Percentiles rank a stretch among this genome's conserved stretches.
phyloP scores from a whole-genome alignment of 2,888 invertebrate species.

The Pharmacophagus antenor region DNA sequence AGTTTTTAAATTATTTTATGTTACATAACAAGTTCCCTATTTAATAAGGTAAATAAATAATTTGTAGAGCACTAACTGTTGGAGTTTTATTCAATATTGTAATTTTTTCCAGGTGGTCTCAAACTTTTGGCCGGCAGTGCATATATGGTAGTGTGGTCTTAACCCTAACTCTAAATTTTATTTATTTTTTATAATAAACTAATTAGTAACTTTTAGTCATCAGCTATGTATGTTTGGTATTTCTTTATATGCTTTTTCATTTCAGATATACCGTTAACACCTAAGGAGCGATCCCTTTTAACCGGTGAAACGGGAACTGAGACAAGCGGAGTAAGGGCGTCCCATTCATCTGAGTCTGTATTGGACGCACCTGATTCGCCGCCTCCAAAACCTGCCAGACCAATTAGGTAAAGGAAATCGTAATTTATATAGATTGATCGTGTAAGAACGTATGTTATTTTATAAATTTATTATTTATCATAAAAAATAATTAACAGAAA shows the following conservation, averaged over 20 bases:
- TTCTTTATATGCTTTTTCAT: conserved; percentile 27
- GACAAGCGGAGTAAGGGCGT: conserved; percentile 83
- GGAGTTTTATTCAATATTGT: no score
- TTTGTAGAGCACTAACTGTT: no score
- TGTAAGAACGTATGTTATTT: neutral
- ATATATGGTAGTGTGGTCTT: neutral
- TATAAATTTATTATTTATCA: no score
- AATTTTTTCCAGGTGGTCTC: no score
- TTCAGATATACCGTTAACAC: conserved; percentile 91
- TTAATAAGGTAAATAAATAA: no score
- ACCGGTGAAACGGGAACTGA: conserved; percentile 84
- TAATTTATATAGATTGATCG: no score
- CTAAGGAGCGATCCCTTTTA: conserved; percentile 86
- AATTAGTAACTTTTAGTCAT: no score
- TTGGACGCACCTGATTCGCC: conserved; percentile 83
- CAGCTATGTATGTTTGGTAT: no score
- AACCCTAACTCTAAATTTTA: neutral
- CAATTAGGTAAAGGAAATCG: conserved; percentile 83
- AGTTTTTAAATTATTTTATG: no score
- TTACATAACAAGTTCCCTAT: no score
- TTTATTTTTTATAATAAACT: neutral
- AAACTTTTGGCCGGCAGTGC: no score
- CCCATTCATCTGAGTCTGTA: conserved; percentile 91
- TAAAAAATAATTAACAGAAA: no score
- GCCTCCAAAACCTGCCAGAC: conserved; percentile 93